These are phyloP conservation scores for Cyprinodon tularosa DNA, from an alignment of 2,113 vertebrate genomes.

Conservation along the genomic window DNA sequence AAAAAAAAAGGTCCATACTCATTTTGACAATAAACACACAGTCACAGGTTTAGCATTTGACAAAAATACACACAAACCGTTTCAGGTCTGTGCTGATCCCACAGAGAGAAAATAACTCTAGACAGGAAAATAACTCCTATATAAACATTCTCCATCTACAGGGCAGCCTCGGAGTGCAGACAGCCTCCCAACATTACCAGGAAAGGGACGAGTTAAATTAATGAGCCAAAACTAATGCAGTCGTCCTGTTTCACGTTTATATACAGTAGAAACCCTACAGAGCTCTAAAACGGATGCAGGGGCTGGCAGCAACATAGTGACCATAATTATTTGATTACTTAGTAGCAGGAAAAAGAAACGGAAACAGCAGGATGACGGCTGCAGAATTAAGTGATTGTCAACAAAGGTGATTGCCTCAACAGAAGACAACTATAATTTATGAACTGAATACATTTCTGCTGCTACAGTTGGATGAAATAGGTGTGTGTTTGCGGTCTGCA, in stretches of 20 bases:
- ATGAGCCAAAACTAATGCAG: slow-evolving; percentile 67
- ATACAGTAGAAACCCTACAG: slow-evolving; percentile 74
- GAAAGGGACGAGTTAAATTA: slow-evolving; percentile 69
- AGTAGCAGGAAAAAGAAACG: slow-evolving; percentile 9
- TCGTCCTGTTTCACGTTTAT: slow-evolving; percentile 68
- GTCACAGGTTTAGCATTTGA: slow-evolving; percentile 57
- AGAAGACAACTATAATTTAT: slow-evolving; percentile 67
- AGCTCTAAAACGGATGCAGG: slow-evolving; percentile 63
- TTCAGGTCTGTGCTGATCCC: slow-evolving; percentile 55
- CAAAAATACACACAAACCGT: slow-evolving; percentile 68
- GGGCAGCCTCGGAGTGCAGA: slow-evolving; percentile 18
- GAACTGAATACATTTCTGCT: slow-evolving; percentile 62
- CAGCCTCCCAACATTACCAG: slow-evolving; percentile 50
- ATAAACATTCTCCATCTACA: slow-evolving; percentile 73
- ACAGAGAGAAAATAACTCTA: slow-evolving; percentile 64
- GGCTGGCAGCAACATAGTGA: slow-evolving; percentile 57
- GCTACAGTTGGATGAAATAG: slow-evolving; percentile 69
- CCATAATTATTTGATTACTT: slow-evolving; percentile 29
- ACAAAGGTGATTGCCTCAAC: slow-evolving; percentile 74
- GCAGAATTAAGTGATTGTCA: slow-evolving; percentile 76
- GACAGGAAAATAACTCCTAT: slow-evolving; percentile 71
- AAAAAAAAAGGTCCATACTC: slow-evolving; percentile 53
- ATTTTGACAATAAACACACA: slow-evolving; percentile 32
- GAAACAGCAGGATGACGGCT: slow-evolving; percentile 43
- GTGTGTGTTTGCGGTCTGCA: slow-evolving; percentile 28